Evolutionary conservation across 2,113 vertebrate genomes (phyloP).

Genomic region (Butastur rufipennis): DNA sequence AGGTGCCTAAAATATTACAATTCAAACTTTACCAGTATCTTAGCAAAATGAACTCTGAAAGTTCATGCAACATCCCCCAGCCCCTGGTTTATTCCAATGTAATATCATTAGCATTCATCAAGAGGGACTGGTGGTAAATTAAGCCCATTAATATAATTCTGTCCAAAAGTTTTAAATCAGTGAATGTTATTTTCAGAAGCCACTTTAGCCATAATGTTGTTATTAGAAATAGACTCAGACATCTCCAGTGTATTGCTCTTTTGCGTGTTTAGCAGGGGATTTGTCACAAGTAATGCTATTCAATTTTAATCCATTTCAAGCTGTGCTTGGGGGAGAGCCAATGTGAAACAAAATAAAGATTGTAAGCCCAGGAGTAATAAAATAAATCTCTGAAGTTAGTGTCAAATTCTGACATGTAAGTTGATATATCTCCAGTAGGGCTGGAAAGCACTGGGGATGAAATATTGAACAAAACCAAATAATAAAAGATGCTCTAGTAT

Average conservation of each 20-base stretch:
- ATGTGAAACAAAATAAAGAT: not conserved
- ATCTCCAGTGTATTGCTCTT: not conserved
- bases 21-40: not conserved
- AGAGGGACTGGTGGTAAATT: not conserved
- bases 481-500: not conserved
- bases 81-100: not conserved
- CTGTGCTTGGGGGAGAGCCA: not conserved
- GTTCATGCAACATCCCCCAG: not conserved
- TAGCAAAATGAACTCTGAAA: not conserved
- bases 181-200: not conserved
- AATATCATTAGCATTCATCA: not conserved
- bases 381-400: not conserved
- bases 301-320: conserved; percentile 4
- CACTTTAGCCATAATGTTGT: not conserved
- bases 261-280: not conserved
- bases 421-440: not conserved
- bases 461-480: not conserved
- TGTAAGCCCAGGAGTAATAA: not conserved
- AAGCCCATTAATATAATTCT: not conserved
- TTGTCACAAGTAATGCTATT: not conserved
- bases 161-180: not conserved
- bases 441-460: not conserved
- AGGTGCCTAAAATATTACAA: not conserved
- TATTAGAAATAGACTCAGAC: not conserved
- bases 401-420: not conserved